These are phyloP conservation scores for Aptenodytes forsteri DNA, from an alignment of 2,113 vertebrate genomes.

Conservation along the genomic window DNA sequence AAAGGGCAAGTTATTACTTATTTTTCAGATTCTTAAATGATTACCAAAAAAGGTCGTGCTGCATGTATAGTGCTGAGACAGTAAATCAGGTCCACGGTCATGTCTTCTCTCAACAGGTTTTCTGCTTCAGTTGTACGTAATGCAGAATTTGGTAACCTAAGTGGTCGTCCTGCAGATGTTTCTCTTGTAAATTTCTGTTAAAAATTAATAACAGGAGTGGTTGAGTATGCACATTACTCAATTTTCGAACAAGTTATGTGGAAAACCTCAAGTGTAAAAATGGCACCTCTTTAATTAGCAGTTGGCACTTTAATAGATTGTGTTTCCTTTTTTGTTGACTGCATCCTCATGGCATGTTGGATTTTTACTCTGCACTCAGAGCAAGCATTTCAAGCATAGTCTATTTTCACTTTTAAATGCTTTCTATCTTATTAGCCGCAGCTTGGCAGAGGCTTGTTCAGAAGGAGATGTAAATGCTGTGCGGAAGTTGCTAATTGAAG, in stretches of 20 bases:
- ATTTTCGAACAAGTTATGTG: neutral
- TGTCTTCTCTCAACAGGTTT: neutral
- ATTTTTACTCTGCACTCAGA: neutral
- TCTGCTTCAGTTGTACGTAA: neutral
- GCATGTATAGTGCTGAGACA: neutral
- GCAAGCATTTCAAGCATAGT: neutral
- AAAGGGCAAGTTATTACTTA: neutral
- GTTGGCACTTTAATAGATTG: neutral
- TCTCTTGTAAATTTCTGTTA: neutral
- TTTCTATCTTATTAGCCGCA: conserved; percentile 82
- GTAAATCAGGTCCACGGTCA: fast-evolving
- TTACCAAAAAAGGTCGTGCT: no score
- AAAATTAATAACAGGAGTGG: neutral
- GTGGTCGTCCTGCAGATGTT: neutral
- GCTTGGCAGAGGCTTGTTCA: conserved; percentile 98
- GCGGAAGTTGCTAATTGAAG: conserved; percentile 95
- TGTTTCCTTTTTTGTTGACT: neutral
- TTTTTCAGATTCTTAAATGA: neutral
- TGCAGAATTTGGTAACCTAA: neutral
- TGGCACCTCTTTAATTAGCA: neutral
- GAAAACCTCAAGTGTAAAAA: neutral
- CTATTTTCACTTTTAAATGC: neutral
- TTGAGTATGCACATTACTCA: fast-evolving
- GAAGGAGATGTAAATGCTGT: conserved; percentile 98
- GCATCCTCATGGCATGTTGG: fast-evolving